Evolutionary conservation across 2,113 vertebrate species (phyloP), one percentile per base, ranked within the genome.

Genomic region (Hydrochoerus hydrochaeris): DNA sequence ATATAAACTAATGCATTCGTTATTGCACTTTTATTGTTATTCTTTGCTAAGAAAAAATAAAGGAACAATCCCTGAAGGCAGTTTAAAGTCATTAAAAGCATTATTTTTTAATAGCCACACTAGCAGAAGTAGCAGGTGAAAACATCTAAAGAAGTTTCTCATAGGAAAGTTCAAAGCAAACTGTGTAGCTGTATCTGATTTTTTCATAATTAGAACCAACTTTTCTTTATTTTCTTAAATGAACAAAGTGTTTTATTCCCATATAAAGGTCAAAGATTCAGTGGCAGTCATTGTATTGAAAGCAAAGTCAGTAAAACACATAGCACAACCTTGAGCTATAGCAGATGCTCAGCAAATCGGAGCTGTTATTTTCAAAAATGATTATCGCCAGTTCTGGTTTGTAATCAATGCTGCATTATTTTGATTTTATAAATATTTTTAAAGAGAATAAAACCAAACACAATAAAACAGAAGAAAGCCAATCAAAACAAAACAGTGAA

Each of bases 11-110:
- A 88, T 85, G 60, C 4, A 77, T 69, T 85, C 35, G 58, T 85
- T 97, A 88, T 92, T 85, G 8, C 24, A 92, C 30, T 93, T 84
- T 93, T 85, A 41, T 58, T 96, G 41, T 85, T 86, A 52, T 91
- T 93, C 85, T 88, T 63, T 94, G n/a, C 41, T 95, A 81, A 91
- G 58, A 16, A 84, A 75, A 97, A 87, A 93, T 71, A 94, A 91
- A 49, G 3, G 93, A 84, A 58, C 87, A 88, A 95, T n/a, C 5
- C 81, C 90, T 85, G 38, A 8, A 92, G 67, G 46, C 17, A 78
- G 8, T 62, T 93, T 87, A 82, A 20, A 82, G 85, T 87, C 71
- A 85, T 94, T 92, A 52, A 92, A 97, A 94, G 58, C 19, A 77
- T 90, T 86, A 65, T 90, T 87, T 82, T 97, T 91, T 22, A 95